These are phyloP conservation scores for Camponotus floridanus DNA, from an alignment of 1,140 invertebrate genomes.

Conservation along the genomic window DNA sequence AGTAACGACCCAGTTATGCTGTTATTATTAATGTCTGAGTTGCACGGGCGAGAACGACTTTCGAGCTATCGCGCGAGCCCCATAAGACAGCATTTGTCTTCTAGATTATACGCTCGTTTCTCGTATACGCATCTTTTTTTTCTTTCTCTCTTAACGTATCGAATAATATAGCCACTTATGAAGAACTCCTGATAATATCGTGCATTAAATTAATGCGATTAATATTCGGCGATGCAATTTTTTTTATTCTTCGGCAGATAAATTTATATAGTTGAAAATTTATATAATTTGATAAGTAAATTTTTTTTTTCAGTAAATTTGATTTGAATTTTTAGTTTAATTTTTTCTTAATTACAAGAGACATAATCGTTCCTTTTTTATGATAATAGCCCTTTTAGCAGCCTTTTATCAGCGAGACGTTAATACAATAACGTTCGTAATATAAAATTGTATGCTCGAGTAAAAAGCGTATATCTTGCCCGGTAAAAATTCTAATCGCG, in stretches of 20 bases:
- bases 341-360: constrained; percentile 19
- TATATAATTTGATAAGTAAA: background rate
- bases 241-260: background rate
- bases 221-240: background rate
- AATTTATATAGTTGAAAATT: background rate
- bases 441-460: constrained; percentile 3
- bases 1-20: constrained; percentile 61
- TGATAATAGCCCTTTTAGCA: background rate
- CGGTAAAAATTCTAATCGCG: constrained; percentile 42
- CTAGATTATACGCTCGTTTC: constrained; percentile 60
- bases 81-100: constrained; percentile 56
- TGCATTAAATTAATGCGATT: constrained; percentile 33
- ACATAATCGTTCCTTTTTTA: constrained; percentile 3
- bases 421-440: constrained; percentile 7
- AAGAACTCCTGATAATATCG: constrained; percentile 17
- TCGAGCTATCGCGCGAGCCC: constrained; percentile 52
- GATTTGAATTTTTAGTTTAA: constrained; percentile 11
- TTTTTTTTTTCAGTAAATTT: background rate
- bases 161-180: constrained; percentile 40
- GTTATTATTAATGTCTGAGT: constrained; percentile 64
- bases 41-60: constrained; percentile 62
- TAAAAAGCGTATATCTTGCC: background rate
- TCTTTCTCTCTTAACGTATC: background rate
- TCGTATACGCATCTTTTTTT: constrained; percentile 28
- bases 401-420: constrained; percentile 24